These are phyloP conservation scores for Adelphocoris suturalis DNA, from an alignment of 2,888 invertebrate species.

Conservation along the genomic window DNA sequence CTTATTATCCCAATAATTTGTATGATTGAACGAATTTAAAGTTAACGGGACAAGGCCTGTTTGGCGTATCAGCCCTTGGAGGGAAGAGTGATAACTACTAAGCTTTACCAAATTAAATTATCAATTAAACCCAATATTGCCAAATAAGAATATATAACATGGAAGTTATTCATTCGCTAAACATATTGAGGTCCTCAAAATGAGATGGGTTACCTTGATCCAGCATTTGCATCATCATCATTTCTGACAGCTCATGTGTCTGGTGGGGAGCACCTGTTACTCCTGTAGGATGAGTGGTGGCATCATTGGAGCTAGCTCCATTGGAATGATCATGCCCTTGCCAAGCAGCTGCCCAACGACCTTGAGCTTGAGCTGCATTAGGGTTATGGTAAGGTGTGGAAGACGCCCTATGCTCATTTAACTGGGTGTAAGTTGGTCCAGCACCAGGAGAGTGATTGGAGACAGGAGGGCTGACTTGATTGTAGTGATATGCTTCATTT, in stretches of 20 bases:
- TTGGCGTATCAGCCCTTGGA: conserved; percentile 25
- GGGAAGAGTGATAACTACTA: conserved; percentile 7
- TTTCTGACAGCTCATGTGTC: conserved; percentile 89
- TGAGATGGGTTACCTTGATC: conserved; percentile 88
- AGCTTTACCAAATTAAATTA: conserved; percentile 12
- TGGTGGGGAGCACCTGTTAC: conserved; percentile 78
- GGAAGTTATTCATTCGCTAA: conserved; percentile 80
- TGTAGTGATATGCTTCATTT: conserved; percentile 66
- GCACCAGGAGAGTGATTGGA: conserved; percentile 82
- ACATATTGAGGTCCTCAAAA: conserved; percentile 95
- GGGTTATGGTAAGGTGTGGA: conserved; percentile 78
- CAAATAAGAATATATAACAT: conserved; percentile 7
- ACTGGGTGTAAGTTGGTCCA: conserved; percentile 90
- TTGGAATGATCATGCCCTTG: conserved; percentile 72
- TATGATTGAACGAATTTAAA: too few relatives aligned
- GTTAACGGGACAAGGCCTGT: neutral
- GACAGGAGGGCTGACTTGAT: conserved; percentile 83
- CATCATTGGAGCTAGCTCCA: conserved; percentile 56
- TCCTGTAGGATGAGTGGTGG: conserved; percentile 74
- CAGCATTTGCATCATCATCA: conserved; percentile 92
- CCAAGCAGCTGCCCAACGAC: conserved; percentile 69
- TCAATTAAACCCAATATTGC: conserved; percentile 18
- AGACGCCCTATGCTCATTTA: conserved; percentile 82
- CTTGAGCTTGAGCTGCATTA: conserved; percentile 67
- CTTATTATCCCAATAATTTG: too few relatives aligned